phyloP scores from a whole-genome alignment of 2,888 invertebrate species.

The Cerceris rybyensis region DNA sequence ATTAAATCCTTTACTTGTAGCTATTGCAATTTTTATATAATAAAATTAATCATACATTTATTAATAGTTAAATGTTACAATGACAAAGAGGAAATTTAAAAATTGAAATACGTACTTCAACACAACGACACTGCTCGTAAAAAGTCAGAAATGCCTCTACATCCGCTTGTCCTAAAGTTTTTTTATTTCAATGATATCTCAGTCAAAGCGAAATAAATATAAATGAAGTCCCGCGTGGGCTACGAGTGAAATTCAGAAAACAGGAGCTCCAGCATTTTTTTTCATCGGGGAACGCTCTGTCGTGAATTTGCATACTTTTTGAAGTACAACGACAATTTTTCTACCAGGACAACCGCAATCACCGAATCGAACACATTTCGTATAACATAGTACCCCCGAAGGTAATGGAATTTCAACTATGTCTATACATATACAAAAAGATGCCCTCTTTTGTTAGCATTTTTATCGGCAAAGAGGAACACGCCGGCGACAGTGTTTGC shows the following conservation, averaged over 20 bases:
- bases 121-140: too few relatives aligned
- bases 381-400: neutral
- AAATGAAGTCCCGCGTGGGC: slow-evolving; percentile 3
- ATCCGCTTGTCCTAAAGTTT: slow-evolving; percentile 18
- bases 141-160: too few relatives aligned
- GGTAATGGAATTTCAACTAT: slow-evolving; percentile 7
- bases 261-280: neutral
- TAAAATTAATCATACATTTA: too few relatives aligned
- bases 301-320: slow-evolving; percentile 15
- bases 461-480: neutral
- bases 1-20: too few relatives aligned
- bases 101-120: too few relatives aligned
- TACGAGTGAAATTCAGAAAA: neutral
- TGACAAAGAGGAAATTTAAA: too few relatives aligned
- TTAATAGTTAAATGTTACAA: too few relatives aligned
- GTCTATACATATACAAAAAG: neutral
- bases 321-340: slow-evolving; percentile 19
- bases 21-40: too few relatives aligned
- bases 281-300: slow-evolving; percentile 2
- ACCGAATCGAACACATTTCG: slow-evolving; percentile 2
- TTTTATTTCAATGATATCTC: slow-evolving; percentile 2
- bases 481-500: neutral
- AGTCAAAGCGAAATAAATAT: slow-evolving; percentile 1
- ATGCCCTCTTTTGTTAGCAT: neutral
- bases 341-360: slow-evolving; percentile 16